Percentiles rank a stretch among this genome's conserved stretches.
Evolutionary conservation across 2,888 invertebrate species (phyloP).

Genomic region (Amiota communis): DNA sequence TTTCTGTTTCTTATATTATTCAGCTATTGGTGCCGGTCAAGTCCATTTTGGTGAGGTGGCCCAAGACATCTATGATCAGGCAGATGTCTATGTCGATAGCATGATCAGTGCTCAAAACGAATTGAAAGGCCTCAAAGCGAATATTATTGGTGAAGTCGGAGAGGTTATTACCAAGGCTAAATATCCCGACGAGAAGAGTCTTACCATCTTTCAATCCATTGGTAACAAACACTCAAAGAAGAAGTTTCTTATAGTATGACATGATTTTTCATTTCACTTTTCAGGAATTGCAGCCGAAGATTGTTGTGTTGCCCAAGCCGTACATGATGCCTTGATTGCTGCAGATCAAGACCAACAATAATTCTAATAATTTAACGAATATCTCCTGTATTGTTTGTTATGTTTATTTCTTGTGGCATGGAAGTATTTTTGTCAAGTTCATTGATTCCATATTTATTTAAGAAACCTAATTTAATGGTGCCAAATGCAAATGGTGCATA

Average conservation of each 20-base stretch:
- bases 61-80: conserved; percentile 74
- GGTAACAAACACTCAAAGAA: conserved; percentile 70
- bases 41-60: conserved; percentile 75
- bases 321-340: conserved; percentile 64
- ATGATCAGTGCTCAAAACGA: conserved; percentile 75
- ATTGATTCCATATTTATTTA: too few relatives aligned
- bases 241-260: too few relatives aligned
- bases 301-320: conserved; percentile 76
- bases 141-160: conserved; percentile 76
- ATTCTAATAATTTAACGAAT: too few relatives aligned
- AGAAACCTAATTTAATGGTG: too few relatives aligned
- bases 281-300: conserved; percentile 79
- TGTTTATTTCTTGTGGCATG: too few relatives aligned
- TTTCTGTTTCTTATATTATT: not conserved
- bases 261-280: not conserved
- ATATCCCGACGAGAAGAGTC: conserved; percentile 55
- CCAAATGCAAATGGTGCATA: too few relatives aligned
- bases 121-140: conserved; percentile 74
- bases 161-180: conserved; percentile 73
- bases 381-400: too few relatives aligned
- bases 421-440: too few relatives aligned
- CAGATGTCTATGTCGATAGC: conserved; percentile 76
- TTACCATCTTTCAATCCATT: conserved; percentile 79
- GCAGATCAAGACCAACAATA: not conserved
- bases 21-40: conserved; percentile 77